These are phyloP conservation scores for Ichneumon xanthorius DNA, from an alignment of 2,888 invertebrate species.

Conservation along the genomic window DNA sequence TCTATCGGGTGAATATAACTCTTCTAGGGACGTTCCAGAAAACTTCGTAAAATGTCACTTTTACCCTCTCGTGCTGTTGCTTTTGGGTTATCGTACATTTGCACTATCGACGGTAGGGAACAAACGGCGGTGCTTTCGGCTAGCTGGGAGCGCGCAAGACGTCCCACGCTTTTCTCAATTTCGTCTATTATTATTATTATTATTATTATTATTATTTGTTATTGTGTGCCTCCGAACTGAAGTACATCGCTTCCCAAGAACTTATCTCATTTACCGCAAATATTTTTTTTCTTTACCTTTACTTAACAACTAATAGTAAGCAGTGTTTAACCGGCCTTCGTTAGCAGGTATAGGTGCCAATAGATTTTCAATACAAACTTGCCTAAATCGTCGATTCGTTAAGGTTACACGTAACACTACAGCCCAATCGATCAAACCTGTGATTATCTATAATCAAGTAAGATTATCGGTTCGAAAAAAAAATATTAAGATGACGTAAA, in stretches of 20 bases:
- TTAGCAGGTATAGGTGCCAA: conserved; percentile 47
- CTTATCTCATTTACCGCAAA: conserved; percentile 26
- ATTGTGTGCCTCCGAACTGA: conserved; percentile 61
- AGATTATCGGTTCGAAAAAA: conserved; percentile 7
- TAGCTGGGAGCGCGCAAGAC: conserved; percentile 71
- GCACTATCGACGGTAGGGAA: conserved; percentile 67
- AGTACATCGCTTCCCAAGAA: conserved; percentile 42
- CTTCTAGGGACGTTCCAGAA: not conserved
- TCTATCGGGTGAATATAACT: not conserved
- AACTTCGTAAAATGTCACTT: not conserved
- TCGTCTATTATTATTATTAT: conserved; percentile 3
- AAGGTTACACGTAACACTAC: conserved; percentile 2
- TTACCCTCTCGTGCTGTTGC: not conserved
- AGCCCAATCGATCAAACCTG: not conserved
- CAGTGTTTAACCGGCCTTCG: conserved; percentile 69
- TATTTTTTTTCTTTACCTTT: conserved; percentile 41
- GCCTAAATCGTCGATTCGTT: conserved; percentile 16
- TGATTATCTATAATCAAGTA: not conserved
- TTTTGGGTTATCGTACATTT: conserved; percentile 50
- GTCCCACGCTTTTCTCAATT: conserved; percentile 16
- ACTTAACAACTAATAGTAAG: conserved; percentile 78
- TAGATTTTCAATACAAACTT: conserved; percentile 17
- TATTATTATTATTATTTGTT: conserved; percentile 36
- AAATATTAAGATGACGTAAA: not conserved
- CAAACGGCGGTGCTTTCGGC: conserved; percentile 76